Conservation (phyloP, 1,140 invertebrate species). For the Venustaconcha ellipsiformis region DNA sequence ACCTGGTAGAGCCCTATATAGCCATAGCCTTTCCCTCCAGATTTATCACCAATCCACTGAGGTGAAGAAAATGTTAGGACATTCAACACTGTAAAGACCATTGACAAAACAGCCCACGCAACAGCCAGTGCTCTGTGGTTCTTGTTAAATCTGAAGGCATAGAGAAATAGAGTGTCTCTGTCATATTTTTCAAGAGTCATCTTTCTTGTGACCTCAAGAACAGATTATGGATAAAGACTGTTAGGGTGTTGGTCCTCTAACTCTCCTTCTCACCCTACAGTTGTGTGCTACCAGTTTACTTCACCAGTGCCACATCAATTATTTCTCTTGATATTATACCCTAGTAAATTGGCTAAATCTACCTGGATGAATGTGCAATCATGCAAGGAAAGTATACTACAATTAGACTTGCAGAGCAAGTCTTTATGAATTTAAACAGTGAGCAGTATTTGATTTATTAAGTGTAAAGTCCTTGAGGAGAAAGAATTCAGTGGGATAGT, state of each 20-base stretch:
- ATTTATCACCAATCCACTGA: slow-evolving; percentile 86
- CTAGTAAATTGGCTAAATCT: too few relatives aligned
- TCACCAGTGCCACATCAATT: too few relatives aligned
- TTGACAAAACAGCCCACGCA: slow-evolving; percentile 94
- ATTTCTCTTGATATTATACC: too few relatives aligned
- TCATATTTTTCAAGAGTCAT: slow-evolving; percentile 30
- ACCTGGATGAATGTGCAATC: too few relatives aligned
- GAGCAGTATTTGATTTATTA: too few relatives aligned
- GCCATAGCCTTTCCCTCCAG: slow-evolving; percentile 85
- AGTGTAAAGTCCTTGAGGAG: too few relatives aligned
- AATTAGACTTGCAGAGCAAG: too few relatives aligned
- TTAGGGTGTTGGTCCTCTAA: neutral
- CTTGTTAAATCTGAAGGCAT: slow-evolving; percentile 28
- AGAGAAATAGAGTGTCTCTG: slow-evolving; percentile 25
- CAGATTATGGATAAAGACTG: neutral
- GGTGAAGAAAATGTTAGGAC: slow-evolving; percentile 94
- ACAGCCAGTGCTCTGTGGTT: slow-evolving; percentile 88
- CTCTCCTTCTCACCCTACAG: slow-evolving; percentile 1
- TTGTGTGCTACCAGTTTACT: neutral
- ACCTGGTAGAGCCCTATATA: slow-evolving; percentile 90
- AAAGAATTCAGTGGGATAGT: too few relatives aligned
- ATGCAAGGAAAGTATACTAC: too few relatives aligned
- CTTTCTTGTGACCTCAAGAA: neutral
- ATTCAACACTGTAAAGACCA: slow-evolving; percentile 94
- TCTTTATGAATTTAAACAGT: too few relatives aligned